Base-by-base conservation (phyloP, 2,113 vertebrate species). In the Gasterosteus nipponicus region DNA sequence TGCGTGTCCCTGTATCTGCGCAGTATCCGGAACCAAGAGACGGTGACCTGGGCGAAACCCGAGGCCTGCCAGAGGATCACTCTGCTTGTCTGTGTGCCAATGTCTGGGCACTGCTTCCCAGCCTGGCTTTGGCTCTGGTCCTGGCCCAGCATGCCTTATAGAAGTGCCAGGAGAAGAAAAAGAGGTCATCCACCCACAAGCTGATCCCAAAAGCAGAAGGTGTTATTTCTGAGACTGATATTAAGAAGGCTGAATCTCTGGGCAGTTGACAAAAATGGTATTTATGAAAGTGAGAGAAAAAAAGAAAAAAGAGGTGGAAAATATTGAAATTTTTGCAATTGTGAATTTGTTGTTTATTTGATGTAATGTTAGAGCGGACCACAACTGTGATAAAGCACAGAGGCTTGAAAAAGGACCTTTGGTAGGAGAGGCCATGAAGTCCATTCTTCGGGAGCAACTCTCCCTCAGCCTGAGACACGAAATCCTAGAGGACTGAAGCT, bases 121-220 rank as follows among this genome's bases (percentile, higher is more conserved):
- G 87, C 81, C 85, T 91, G 79, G 83, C 76, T 73, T 63, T 89
- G 87, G 91, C 90, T 85, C 78, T 89, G 85, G 81, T 89, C 84
- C 83, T 90, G 90, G 87, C 89, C 77, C 91, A 87, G 87, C 86
- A 86, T 67, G 89, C 89, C 86, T 90, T 92, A 90, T 93, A 92
- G 87, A 80, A 88, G 82, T 3, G 83, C 83, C 85, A 85, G 87
- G 78, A 86, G 67, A 76, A 81, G 81, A 84, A 64, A 87, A 84
- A 84, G 89, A 89, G 87, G 89, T 93, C 89, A 90, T 87, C 89
- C 89, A 88, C 87, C 92, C 88, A 91, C 87, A 78, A 89, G 88
- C 89, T 91, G 89, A 89, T 89, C 88, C 89, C 77, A 88, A 91
- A 90, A 73, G 88, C 89, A 89, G 86, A 90, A 90, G 88, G 78